Conservation (phyloP, 2,113 vertebrate genomes). For the Blennius ocellaris region DNA sequence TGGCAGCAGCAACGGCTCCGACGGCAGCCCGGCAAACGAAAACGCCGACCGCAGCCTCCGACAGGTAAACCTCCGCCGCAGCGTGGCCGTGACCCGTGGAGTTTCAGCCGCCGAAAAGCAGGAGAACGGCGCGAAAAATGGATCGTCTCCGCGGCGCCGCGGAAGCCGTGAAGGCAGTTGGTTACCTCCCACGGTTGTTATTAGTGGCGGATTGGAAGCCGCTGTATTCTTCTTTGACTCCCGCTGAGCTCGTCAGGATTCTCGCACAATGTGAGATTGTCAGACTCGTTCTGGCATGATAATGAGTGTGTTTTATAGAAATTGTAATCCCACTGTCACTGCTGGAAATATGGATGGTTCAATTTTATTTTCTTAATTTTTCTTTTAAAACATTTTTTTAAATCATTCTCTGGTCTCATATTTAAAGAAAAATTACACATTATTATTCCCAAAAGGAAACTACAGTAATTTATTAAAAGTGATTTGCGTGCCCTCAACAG, state of each 20-base stretch:
- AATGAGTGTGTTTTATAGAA: conserved; percentile 16
- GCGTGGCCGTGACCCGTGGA: conserved; percentile 27
- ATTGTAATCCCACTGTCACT: conserved; percentile 28
- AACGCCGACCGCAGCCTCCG: conserved; percentile 92
- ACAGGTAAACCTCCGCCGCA: conserved; percentile 84
- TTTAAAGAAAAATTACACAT: too few species aligned
- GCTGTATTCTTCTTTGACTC: conserved; percentile 47
- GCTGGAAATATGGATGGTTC: not conserved
- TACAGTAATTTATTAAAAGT: too few species aligned
- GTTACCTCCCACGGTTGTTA: conserved; percentile 46
- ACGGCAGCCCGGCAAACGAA: conserved; percentile 96
- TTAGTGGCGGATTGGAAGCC: conserved; percentile 38
- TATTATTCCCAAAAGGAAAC: too few species aligned
- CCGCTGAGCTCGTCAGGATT: conserved; percentile 32
- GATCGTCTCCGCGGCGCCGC: conserved; percentile 32
- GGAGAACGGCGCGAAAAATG: conserved; percentile 41
- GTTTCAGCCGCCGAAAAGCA: conserved; percentile 13
- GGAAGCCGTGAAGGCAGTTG: conserved; percentile 44
- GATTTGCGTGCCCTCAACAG: too few species aligned
- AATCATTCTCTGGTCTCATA: too few species aligned
- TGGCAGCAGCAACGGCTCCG: conserved; percentile 98
- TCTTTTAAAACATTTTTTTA: too few species aligned
- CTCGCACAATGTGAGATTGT: conserved; percentile 35
- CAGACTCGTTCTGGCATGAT: conserved; percentile 13
- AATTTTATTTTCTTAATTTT: not conserved